Evolutionary conservation across 2,888 invertebrate genomes (phyloP).

Genomic region (Seira musarum): DNA sequence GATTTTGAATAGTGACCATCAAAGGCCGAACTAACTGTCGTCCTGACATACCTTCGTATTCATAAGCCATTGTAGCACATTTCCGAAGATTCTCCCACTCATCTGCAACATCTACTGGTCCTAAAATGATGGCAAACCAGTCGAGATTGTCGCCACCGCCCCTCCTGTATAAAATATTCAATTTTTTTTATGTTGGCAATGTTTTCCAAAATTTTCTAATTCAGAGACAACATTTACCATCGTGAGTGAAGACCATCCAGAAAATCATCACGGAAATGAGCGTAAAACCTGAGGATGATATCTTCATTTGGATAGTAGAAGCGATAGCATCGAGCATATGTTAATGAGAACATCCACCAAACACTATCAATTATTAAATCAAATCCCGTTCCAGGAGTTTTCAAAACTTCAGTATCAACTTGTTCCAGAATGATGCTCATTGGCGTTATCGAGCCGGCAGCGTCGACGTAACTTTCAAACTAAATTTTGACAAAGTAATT

Average conservation of each 20-base stretch:
- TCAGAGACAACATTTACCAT: slow-evolving; percentile 35
- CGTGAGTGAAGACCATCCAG: slow-evolving; percentile 8
- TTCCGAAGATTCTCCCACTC: slow-evolving; percentile 25
- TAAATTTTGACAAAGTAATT: slow-evolving; percentile 1
- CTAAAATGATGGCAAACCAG: slow-evolving; percentile 24
- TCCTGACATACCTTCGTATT: slow-evolving; percentile 36
- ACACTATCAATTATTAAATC: slow-evolving; percentile 45
- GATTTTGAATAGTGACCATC: slow-evolving; percentile 18
- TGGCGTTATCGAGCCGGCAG: not conserved
- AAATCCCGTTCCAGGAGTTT: slow-evolving; percentile 8
- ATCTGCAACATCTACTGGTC: slow-evolving; percentile 17
- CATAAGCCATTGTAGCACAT: slow-evolving; percentile 36
- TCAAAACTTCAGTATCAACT: slow-evolving; percentile 32
- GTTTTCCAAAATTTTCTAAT: not conserved
- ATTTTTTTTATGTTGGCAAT: not conserved
- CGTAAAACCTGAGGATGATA: slow-evolving; percentile 29
- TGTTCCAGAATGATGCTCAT: slow-evolving; percentile 18
- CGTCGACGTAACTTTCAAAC: slow-evolving; percentile 11
- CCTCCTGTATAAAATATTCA: slow-evolving; percentile 33
- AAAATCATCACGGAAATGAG: slow-evolving; percentile 42
- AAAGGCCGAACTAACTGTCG: slow-evolving; percentile 45
- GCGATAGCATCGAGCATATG: slow-evolving; percentile 26
- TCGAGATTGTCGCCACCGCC: slow-evolving; percentile 28
- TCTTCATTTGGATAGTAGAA: slow-evolving; percentile 48
- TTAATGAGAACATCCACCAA: slow-evolving; percentile 53